These are phyloP conservation scores for Nanorana parkeri DNA, from an alignment of 2,113 vertebrate genomes.

Conservation along the genomic window DNA sequence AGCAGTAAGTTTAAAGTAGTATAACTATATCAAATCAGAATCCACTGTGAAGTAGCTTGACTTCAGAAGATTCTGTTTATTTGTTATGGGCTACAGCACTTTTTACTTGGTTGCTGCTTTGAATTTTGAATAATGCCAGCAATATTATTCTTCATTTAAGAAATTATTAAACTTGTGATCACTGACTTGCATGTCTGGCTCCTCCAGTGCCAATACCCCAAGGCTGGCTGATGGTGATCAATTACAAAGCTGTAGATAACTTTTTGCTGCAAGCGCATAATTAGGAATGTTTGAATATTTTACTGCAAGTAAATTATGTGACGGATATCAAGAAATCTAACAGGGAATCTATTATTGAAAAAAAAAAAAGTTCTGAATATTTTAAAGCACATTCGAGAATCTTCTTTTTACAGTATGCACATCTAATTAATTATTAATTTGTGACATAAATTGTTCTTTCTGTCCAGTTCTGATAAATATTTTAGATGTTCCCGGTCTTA, in stretches of 20 bases:
- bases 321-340: slow-evolving; percentile 19
- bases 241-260: slow-evolving; percentile 15
- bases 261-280: slow-evolving; percentile 26
- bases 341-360: slow-evolving; percentile 14
- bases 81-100: no score
- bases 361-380: neutral
- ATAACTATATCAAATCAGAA: no score
- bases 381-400: neutral
- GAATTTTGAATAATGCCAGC: no score
- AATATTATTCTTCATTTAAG: no score
- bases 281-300: slow-evolving; percentile 50
- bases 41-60: no score
- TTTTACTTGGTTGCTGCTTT: no score
- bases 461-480: neutral
- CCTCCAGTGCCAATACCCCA: neutral
- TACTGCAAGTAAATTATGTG: slow-evolving; percentile 42
- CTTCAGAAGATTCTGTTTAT: no score
- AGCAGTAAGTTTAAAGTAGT: no score
- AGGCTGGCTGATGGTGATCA: slow-evolving; percentile 28
- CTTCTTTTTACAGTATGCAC: neutral
- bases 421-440: slow-evolving; percentile 1
- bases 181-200: slow-evolving; percentile 5
- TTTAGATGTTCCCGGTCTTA: neutral
- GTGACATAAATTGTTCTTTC: slow-evolving; percentile 15
- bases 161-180: neutral